Base-by-base conservation (phyloP, 2,888 invertebrate genomes). In the Kryphioiulus occultus region DNA sequence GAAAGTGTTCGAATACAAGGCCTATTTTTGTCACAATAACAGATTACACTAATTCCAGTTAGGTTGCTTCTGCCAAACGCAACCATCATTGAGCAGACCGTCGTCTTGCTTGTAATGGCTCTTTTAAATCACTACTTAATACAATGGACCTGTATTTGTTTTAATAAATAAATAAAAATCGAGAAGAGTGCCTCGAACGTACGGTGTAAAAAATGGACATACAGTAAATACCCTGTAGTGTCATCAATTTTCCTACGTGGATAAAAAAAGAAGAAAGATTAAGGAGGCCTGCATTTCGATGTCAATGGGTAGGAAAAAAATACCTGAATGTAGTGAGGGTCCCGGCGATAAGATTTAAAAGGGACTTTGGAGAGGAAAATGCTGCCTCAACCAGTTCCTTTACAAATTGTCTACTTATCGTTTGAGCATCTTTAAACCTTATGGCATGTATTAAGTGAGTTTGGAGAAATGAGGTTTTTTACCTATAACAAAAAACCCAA, bases 351-450 rank as follows among this genome's bases (percentile, higher is more conserved):
- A 59, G n/a, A 59, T 59, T 59, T n/a, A 59, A 39, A 59, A 59
- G 59, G 22, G 22, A 59, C 59, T 59, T 59, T 59, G 4, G 59
- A 59, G 59, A 59, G 59, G 19, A n/a, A 59, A 59, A 59, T 59
- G 59, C 59, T n/a, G 59, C n/a, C 59, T 59, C 59, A 59, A 59
- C 59, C 59, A 59, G 59, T 59, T 59, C 22, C 59, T 59, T 59
- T 59, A 59, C 59, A 59, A 59, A 59, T 59, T 59, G 59, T 59
- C 59, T 59, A 59, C 59, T 59, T 59, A 59, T 59, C 59, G 59
- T n/a, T 19, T 59, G 59, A 59, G 22, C 59, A 59, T 59, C 59
- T n/a, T 59, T 59, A 59, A 59, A 59, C 59, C 59, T 59, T 59
- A 59, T 59, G 59, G n/a, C 59, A 59, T n/a, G 59, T 59, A 59